These are phyloP conservation scores for Dermochelys coriacea DNA, from an alignment of 2,797 vertebrate species.

Conservation along the genomic window DNA sequence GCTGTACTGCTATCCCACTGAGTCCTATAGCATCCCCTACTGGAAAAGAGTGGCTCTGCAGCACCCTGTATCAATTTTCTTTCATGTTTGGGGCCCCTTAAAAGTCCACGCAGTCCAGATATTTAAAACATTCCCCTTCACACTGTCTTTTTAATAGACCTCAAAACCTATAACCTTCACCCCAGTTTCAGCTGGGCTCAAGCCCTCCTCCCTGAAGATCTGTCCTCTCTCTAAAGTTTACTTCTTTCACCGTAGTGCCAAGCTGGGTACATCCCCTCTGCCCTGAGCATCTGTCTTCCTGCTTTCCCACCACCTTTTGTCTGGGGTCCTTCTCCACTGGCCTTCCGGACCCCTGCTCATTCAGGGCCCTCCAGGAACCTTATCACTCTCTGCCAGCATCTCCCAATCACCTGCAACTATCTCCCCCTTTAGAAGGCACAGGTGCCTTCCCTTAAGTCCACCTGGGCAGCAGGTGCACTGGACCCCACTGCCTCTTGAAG, in stretches of 20 bases:
- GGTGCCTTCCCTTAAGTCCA: not conserved
- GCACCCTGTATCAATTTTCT: too few relatives aligned
- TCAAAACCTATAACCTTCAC: not conserved
- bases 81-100: too few relatives aligned
- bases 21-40: too few relatives aligned
- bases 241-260: not conserved
- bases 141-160: too few relatives aligned
- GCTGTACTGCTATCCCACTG: too few relatives aligned
- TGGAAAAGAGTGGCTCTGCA: too few relatives aligned
- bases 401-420: not conserved
- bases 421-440: not conserved
- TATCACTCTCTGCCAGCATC: not conserved
- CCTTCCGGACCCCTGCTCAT: not conserved
- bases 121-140: too few relatives aligned
- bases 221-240: not conserved
- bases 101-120: too few relatives aligned
- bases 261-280: not conserved
- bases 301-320: not conserved
- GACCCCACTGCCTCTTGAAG: not conserved
- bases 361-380: not conserved
- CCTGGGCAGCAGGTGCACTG: too few relatives aligned
- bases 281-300: not conserved
- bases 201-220: too few relatives aligned
- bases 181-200: not conserved
- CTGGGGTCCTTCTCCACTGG: not conserved